These are phyloP conservation scores for Synergus umbraculus DNA, from an alignment of 2,888 invertebrate species.

Conservation along the genomic window DNA sequence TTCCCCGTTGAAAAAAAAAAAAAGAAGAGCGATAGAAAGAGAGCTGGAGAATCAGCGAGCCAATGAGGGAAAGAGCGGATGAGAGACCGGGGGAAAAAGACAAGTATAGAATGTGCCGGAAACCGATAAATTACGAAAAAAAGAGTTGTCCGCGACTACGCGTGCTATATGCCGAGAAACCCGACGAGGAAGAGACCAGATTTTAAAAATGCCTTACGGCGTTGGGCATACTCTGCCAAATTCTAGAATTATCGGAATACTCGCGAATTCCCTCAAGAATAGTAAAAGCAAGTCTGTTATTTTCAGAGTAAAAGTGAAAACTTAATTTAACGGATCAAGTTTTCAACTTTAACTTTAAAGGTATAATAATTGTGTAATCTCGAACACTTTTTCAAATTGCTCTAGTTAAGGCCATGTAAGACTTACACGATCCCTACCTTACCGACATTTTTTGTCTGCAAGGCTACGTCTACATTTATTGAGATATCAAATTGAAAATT, in stretches of 20 bases:
- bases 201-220: slow-evolving; percentile 58
- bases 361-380: too few relatives aligned
- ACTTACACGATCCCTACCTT: too few relatives aligned
- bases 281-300: neutral
- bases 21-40: slow-evolving; percentile 44
- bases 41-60: slow-evolving; percentile 52
- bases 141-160: slow-evolving; percentile 44
- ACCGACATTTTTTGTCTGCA: too few relatives aligned
- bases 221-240: slow-evolving; percentile 45
- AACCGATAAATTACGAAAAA: slow-evolving; percentile 34
- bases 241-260: slow-evolving; percentile 54
- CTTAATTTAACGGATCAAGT: neutral
- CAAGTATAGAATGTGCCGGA: slow-evolving; percentile 33
- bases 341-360: too few relatives aligned
- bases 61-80: slow-evolving; percentile 48
- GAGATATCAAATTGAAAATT: too few relatives aligned
- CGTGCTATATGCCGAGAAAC: slow-evolving; percentile 52
- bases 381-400: too few relatives aligned
- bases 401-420: too few relatives aligned
- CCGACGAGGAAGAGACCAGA: slow-evolving; percentile 55
- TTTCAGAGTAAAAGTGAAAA: too few relatives aligned
- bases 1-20: slow-evolving; percentile 45
- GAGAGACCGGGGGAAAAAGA: slow-evolving; percentile 44
- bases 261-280: slow-evolving; percentile 3
- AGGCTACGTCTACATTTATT: too few relatives aligned